Percentiles rank a stretch among this genome's conserved stretches.
Evolutionary conservation across 2,113 vertebrate genomes (phyloP).

Genomic region (Pterophyllum scalare): DNA sequence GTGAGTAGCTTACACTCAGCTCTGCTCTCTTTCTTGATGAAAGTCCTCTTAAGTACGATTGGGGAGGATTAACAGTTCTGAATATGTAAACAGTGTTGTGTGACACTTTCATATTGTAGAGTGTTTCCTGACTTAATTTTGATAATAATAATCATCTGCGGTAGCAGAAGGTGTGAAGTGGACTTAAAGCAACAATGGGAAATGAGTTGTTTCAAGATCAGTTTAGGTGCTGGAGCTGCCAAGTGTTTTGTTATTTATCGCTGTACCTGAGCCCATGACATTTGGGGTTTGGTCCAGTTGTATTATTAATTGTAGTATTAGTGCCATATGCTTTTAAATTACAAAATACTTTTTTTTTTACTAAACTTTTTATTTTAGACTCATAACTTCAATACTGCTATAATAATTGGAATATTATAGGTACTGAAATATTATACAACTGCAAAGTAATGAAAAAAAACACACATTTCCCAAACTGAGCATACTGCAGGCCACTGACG

Average conservation of each 20-base stretch:
- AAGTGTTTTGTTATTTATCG: conserved; percentile 11
- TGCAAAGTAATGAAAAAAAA: not conserved
- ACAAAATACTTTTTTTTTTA: not conserved
- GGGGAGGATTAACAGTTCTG: conserved; percentile 43
- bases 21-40: conserved; percentile 37
- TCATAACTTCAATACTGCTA: not conserved
- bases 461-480: not conserved
- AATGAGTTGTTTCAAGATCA: conserved; percentile 24
- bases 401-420: not conserved
- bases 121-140: conserved; percentile 29
- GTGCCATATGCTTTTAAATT: not conserved
- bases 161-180: conserved; percentile 21
- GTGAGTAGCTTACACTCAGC: conserved; percentile 29
- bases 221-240: not conserved
- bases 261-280: not conserved
- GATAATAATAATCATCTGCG: conserved; percentile 5
- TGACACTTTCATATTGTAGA: conserved; percentile 9
- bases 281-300: not conserved
- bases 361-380: not conserved
- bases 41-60: conserved; percentile 53
- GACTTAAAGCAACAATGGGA: conserved; percentile 12
- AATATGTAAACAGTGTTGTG: conserved; percentile 51
- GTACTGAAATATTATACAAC: not conserved
- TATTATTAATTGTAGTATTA: not conserved
- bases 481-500: not conserved